A percentile compares a stretch with the other conserved stretches of the same genome.
phyloP scores from a whole-genome alignment of 2,888 invertebrate species.

The Itoplectis maculator region DNA sequence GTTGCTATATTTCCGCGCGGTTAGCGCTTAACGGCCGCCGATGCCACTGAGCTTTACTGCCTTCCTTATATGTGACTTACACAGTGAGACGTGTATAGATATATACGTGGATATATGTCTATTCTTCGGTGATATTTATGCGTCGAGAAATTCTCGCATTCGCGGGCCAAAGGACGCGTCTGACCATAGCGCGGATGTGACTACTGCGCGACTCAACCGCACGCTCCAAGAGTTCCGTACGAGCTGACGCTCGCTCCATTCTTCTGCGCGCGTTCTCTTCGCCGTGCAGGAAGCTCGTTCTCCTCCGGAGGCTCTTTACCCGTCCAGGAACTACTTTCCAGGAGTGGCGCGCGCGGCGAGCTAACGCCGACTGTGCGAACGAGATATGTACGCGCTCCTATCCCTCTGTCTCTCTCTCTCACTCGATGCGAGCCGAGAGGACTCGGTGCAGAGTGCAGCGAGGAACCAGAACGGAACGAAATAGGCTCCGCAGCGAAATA shows the following conservation, averaged over 20 bases:
- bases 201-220: slow-evolving; percentile 16
- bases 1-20: too few relatives aligned
- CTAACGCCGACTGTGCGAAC: slow-evolving; percentile 10
- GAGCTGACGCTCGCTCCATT: slow-evolving; percentile 9
- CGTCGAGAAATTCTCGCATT: not conserved
- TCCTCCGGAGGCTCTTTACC: slow-evolving; percentile 16
- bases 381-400: slow-evolving; percentile 7
- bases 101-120: slow-evolving; percentile 69
- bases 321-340: slow-evolving; percentile 24
- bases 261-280: slow-evolving; percentile 11
- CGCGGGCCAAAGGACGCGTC: slow-evolving; percentile 13
- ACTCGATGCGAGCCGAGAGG: too few relatives aligned
- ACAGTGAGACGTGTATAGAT: too few relatives aligned
- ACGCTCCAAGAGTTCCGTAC: slow-evolving; percentile 6
- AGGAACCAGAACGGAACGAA: slow-evolving; percentile 55
- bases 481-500: slow-evolving; percentile 56
- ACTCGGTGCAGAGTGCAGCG: slow-evolving; percentile 18
- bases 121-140: slow-evolving; percentile 69
- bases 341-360: slow-evolving; percentile 1
- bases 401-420: too few relatives aligned
- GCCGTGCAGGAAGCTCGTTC: slow-evolving; percentile 38
- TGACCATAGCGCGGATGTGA: slow-evolving; percentile 22
- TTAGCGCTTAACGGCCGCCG: slow-evolving; percentile 67
- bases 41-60: slow-evolving; percentile 73
- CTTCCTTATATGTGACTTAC: slow-evolving; percentile 59